Conservation (phyloP, 2,888 invertebrate genomes). For the Neoascia interrupta region DNA sequence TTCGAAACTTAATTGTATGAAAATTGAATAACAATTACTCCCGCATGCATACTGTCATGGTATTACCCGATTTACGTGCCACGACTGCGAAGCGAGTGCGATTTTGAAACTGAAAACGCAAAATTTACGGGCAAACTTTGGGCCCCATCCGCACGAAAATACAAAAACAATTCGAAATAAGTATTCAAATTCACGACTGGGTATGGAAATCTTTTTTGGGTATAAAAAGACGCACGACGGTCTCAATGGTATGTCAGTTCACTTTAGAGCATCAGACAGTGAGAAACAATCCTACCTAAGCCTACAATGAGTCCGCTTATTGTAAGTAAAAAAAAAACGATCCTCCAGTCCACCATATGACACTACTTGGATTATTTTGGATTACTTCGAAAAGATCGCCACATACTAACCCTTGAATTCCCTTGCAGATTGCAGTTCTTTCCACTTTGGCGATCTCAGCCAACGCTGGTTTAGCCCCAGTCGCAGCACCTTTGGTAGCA, state of each 20-base stretch:
- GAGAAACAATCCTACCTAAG: slow-evolving; percentile 76
- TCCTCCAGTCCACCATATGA: no score
- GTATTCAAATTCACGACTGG: slow-evolving; percentile 53
- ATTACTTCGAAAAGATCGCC: no score
- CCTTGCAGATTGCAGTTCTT: slow-evolving; percentile 76
- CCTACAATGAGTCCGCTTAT: slow-evolving; percentile 80
- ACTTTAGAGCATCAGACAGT: slow-evolving; percentile 79
- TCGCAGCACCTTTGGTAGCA: slow-evolving; percentile 73
- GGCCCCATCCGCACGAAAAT: slow-evolving; percentile 47
- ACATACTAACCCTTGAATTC: background rate
- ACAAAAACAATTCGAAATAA: background rate
- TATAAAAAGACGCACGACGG: slow-evolving; percentile 77
- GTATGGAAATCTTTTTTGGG: slow-evolving; percentile 68
- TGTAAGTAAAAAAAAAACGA: no score
- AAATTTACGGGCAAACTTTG: slow-evolving; percentile 48
- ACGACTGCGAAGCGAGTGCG: slow-evolving; percentile 69
- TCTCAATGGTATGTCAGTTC: slow-evolving; percentile 79
- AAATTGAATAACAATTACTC: slow-evolving; percentile 71
- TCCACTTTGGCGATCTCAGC: slow-evolving; percentile 77
- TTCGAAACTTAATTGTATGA: slow-evolving; percentile 61
- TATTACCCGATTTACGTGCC: slow-evolving; percentile 75
- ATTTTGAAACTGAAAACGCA: slow-evolving; percentile 67
- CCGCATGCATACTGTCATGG: slow-evolving; percentile 66
- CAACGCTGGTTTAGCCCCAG: slow-evolving; percentile 76
- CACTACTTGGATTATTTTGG: slow-evolving; percentile 43